Evolutionary conservation across 1,140 invertebrate species (phyloP), one percentile per base, ranked within the genome.

Genomic region (Teleopsis dalmanni): DNA sequence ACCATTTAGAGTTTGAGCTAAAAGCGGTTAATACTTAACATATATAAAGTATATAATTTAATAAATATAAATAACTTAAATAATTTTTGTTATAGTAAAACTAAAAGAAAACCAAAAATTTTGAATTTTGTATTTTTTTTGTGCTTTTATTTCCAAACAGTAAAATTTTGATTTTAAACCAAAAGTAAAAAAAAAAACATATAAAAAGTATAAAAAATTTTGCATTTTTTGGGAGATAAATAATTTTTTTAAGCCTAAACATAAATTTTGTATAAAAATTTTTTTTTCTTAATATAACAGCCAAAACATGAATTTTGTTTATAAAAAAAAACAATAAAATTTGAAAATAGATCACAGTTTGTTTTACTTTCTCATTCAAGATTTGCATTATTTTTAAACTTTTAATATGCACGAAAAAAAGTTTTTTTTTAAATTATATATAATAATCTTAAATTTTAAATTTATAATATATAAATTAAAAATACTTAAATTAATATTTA

Each of bases 281-380:
- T 50, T 27, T 25, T 52, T 50, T 52, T 53, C 50, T 48, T 54
- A 52, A 35, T 43, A 37, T 54, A 65, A 66, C 52, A 66, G 57
- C 63, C 63, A n/a, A 66, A 66, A 65, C 51, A 51, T 51, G 51
- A 66, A 65, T 66, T 66, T 66, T 52, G 63, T 54, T 37, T 57
- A 53, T 56, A 56, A 48, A 53, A 36, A 53, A 57, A 25, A 29
- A 41, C 14, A 45, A 47, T 50, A 50, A n/a, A n/a, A n/a, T 50
- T 59, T 61, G 58, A 52, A 63, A 57, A 53, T 56, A 63, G 60
- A 66, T 66, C 63, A 66, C 63, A 65, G 63, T 65, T 66, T 62
- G 62, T 59, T 62, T 59, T 47, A 35, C 23, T 59, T 37, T 13
- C 55, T 54, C 59, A 48, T 46, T 44, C 36, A 47, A 54, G 47